phyloP scores from a whole-genome alignment of 2,113 vertebrate species.

The Ammospiza nelsoni region DNA sequence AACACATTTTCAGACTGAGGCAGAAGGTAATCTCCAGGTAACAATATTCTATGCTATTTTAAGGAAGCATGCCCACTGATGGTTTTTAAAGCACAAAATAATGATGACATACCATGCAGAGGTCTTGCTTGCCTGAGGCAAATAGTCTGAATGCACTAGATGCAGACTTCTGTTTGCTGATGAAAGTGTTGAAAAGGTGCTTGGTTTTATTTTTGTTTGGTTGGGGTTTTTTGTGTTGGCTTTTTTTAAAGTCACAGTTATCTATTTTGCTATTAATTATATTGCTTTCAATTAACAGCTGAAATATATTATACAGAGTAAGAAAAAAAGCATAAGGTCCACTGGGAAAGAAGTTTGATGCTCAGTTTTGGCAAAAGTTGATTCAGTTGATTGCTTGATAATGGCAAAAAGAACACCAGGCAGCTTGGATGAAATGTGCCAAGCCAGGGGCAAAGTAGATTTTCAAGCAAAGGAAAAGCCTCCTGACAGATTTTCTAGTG shows the following conservation, averaged over 20 bases:
- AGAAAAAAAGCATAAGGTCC: background rate
- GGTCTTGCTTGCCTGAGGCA: conserved; percentile 59
- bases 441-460: background rate
- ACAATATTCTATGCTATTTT: conserved; percentile 47
- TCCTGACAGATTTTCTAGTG: background rate
- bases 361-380: background rate
- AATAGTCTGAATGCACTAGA: conserved; percentile 5
- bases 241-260: background rate
- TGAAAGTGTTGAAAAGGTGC: conserved; percentile 1
- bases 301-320: background rate
- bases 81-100: conserved; percentile 59
- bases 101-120: conserved; percentile 52
- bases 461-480: background rate
- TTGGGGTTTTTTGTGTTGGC: background rate
- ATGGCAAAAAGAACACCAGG: background rate
- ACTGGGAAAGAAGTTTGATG: background rate
- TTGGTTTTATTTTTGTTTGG: background rate
- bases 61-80: conserved; percentile 10
- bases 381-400: background rate
- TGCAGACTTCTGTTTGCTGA: conserved; percentile 41
- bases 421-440: background rate
- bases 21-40: conserved; percentile 51
- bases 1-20: conserved; percentile 6
- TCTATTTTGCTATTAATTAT: background rate
- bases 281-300: background rate